Base-by-base conservation (phyloP, 2,797 vertebrate genomes). In the Gymnoscopelus microlampas region DNA sequence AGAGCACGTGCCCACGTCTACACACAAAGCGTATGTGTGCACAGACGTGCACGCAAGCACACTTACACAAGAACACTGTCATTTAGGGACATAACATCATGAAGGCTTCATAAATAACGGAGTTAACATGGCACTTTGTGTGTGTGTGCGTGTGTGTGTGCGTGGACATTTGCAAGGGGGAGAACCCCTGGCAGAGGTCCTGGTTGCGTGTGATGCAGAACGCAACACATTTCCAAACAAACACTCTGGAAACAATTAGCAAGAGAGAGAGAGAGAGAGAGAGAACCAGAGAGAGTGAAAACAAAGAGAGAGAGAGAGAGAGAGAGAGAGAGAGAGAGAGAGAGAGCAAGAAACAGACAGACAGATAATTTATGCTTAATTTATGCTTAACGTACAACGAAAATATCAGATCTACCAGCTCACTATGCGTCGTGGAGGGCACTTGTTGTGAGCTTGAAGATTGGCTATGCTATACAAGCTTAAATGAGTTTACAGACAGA, bases 181-280 rank as follows among this genome's bases (percentile, higher is more conserved):
- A 68, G 78, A 80, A 81, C 74, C 64, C 70, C 87, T 91, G 91
- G 90, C 85, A 68, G 56, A 35, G 14, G 69, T 83, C 56, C 71
- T 80, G 83, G 78, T 88, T 85, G 89, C 77, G 86, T 91, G 91
- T 89, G 86, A 91, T 88, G 84, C 80, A 85, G 81, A 87, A 81
- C 83, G 84, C 80, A 82, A 87, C 82, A 87, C 84, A 85, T 87
- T 90, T 90, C 81, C 87, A 89, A 90, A 89, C 88, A 91, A 91
- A 89, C 84, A 89, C 82, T 89, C 87, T 90, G 91, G 90, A 91
- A 91, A 83, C 86, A 87, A 89, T 91, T 91, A 54, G 54, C 9
- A 88, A 80, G 69, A 85, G 35, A 63, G 49, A 60, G 70, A 81
- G 79, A 81, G 66, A 75, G n/a, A 44, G 66, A 74, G 63, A 76